Base-by-base conservation (phyloP, 1,140 invertebrate species). In the Ptiloglossa arizonensis region DNA sequence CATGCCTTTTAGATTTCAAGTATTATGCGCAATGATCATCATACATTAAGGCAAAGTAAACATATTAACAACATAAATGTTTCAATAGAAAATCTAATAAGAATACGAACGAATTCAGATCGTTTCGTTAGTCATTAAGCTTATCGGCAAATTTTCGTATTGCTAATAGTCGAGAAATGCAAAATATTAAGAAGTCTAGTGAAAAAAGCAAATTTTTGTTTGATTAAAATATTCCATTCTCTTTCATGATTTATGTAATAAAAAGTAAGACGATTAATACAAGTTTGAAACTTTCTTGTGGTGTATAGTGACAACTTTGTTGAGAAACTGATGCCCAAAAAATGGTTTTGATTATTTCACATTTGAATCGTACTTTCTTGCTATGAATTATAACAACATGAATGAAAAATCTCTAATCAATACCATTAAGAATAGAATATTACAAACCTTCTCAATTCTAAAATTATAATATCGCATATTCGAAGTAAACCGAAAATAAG, bases 31-130 rank as follows among this genome's bases (percentile, higher is more conserved):
- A 78, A 73, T 59, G 73, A 73, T 78, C 75, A 72, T 76, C 79
- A 44, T 73, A 78, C 56, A 78, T 80, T 78, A 74, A 59, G 59
- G 72, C 72, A 48, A 81, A 68, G 69, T 78, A 81, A 85, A 84
- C 76, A 77, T 76, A 66, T 67, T 80, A 70, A 73, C 69, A 68
- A 44, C 50, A 68, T 48, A 82, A 27, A 57, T 68, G 69, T 79
- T 64, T 59, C 24, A 13, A 48, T 44, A 59, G 24, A 46, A 6
- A n/a, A 29, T 41, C n/a, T 29, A 46, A 15, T 75, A 68, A 48
- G 38, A 67, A 66, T 74, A 60, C 73, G 54, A 69, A 56, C 71
- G 62, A 74, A 67, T 56, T 22, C 9, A 38, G 3, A n/a, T 56
- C 35, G 62, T 54, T 52, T 66, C 35, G 46, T 27, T 35, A 66